phyloP scores from a whole-genome alignment of 2,888 invertebrate species.

The Drosophila algonquin region DNA sequence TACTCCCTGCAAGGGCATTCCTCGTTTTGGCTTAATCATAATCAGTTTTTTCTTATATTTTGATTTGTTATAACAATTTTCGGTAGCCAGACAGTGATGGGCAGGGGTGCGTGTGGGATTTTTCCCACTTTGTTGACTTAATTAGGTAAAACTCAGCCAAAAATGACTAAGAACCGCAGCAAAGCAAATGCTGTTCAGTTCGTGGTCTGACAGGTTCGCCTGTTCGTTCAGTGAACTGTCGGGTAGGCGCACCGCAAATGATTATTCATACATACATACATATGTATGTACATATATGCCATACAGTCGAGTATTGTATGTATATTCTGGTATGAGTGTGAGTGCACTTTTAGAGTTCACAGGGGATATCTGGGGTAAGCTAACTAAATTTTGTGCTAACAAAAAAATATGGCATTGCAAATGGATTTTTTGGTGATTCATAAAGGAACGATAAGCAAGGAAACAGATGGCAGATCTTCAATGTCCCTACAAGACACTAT shows the following conservation, averaged over 20 bases:
- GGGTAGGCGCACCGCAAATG: conserved; percentile 10
- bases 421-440: background rate
- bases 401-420: background rate
- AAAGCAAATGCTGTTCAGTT: conserved; percentile 22
- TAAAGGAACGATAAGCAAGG: too few relatives aligned
- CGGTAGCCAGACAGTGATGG: background rate
- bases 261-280: conserved; percentile 9
- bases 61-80: background rate
- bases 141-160: conserved; percentile 71
- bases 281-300: background rate
- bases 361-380: conserved; percentile 17
- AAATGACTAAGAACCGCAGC: conserved; percentile 67
- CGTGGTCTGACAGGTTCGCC: background rate
- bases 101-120: conserved; percentile 25
- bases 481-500: too few relatives aligned
- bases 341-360: conserved; percentile 21
- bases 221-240: conserved; percentile 29
- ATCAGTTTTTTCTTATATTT: background rate
- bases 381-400: background rate
- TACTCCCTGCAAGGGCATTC: background rate
- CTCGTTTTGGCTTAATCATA: background rate
- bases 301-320: background rate
- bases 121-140: conserved; percentile 66
- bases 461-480: too few relatives aligned
- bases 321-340: conserved; percentile 15